These are phyloP conservation scores for Hemicordylus capensis DNA, from an alignment of 2,113 vertebrate species.

Conservation along the genomic window DNA sequence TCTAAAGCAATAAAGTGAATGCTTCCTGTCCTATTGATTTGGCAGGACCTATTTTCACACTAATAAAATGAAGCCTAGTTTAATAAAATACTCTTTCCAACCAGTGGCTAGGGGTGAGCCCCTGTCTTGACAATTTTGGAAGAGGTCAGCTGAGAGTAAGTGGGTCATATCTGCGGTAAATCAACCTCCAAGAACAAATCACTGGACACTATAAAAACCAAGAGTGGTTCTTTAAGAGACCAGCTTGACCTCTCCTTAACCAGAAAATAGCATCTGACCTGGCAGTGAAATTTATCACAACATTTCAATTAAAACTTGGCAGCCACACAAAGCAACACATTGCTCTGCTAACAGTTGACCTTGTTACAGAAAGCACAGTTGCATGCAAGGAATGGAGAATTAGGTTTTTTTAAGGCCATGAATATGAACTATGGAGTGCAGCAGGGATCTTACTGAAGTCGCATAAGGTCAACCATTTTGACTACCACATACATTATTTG, in stretches of 20 bases:
- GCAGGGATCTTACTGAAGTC: background rate
- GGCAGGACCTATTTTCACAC: conserved; percentile 70
- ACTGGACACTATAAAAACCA: conserved; percentile 83
- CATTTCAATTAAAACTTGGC: conserved; percentile 87
- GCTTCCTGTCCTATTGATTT: conserved; percentile 79
- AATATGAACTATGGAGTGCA: conserved; percentile 3
- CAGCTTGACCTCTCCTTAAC: conserved; percentile 79
- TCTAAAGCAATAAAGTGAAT: conserved; percentile 78
- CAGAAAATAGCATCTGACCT: conserved; percentile 82
- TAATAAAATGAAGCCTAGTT: conserved; percentile 81
- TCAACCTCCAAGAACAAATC: conserved; percentile 81
- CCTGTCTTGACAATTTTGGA: conserved; percentile 70
- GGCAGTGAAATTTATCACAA: conserved; percentile 85
- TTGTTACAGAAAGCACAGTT: conserved; percentile 62
- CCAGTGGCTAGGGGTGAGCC: conserved; percentile 68
- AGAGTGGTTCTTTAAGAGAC: conserved; percentile 76
- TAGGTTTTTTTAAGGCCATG: conserved; percentile 38
- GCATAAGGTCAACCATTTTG: conserved; percentile 20
- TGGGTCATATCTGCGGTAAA: conserved; percentile 76
- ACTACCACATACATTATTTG: conserved; percentile 38
- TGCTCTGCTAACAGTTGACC: conserved; percentile 68
- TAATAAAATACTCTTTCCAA: conserved; percentile 79
- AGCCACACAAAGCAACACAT: conserved; percentile 62
- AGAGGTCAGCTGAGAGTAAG: conserved; percentile 70
- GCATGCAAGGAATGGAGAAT: background rate